Percentiles rank a stretch among this genome's conserved stretches.
phyloP scores from a whole-genome alignment of 2,113 vertebrate genomes.

The Mesoclemmys tuberculata region DNA sequence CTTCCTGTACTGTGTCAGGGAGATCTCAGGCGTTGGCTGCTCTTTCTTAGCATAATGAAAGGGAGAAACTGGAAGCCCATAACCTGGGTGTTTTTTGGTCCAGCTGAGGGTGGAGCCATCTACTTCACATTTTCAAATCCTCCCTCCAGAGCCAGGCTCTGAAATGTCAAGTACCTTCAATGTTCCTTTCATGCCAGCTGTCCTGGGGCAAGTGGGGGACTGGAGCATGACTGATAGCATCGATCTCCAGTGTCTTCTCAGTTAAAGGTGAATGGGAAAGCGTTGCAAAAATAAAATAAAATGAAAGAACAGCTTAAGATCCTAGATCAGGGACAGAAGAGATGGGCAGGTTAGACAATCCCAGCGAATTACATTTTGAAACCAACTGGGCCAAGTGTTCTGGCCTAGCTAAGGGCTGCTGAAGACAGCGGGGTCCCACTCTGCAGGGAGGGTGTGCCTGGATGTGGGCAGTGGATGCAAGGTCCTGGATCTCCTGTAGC shows the following conservation, averaged over 20 bases:
- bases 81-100: neutral
- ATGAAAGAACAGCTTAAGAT: neutral
- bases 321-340: constrained; percentile 11
- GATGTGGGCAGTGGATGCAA: neutral
- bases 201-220: neutral
- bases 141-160: neutral
- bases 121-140: constrained; percentile 2
- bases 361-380: neutral
- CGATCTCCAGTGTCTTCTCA: neutral
- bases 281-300: neutral
- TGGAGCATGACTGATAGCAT: neutral
- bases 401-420: neutral
- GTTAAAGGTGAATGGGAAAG: neutral
- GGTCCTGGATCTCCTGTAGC: neutral
- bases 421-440: neutral
- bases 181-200: constrained; percentile 28
- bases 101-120: neutral
- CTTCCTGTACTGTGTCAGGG: too few relatives aligned
- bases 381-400: neutral
- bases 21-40: neutral
- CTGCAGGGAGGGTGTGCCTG: neutral
- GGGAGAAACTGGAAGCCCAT: neutral
- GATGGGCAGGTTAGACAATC: constrained; percentile 11
- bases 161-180: neutral
- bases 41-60: neutral